Base-by-base conservation (phyloP, 2,888 invertebrate genomes). In the Lymantria monacha region DNA sequence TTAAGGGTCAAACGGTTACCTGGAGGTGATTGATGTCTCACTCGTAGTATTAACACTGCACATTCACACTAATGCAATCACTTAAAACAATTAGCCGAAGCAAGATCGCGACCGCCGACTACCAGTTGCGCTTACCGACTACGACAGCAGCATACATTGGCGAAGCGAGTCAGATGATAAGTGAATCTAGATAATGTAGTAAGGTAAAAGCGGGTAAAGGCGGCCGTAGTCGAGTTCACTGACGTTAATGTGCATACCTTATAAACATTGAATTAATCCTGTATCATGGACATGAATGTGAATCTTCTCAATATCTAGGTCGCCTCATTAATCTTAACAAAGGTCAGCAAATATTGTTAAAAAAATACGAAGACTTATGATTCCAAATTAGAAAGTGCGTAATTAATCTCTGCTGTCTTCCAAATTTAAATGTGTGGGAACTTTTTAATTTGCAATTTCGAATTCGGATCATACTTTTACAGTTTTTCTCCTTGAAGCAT, bases 171-270 rank as follows among this genome's bases (percentile, higher is more conserved):
- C 70, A 84, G 87, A 87, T 22, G 22, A 22, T 87, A 87, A 86
- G 72, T 81, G 77, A 82, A 79, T 84, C 87, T 71, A 88, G 87
- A 88, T 88, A 87, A 75, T 83, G 79, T 79, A 66, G 57, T 49
- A 75, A 81, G 80, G 81, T 82, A 85, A 84, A 83, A 85, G 82
- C 72, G 67, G 59, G 70, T 74, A 69, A 71, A 70, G 75, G 65
- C 57, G 63, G 47, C 70, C 57, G 59, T 71, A 74, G 78, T 80
- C 53, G 54, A 48, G 61, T 59, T 63, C 55, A 53, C 61, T 61
- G 66, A 66, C 71, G 70, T 62, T 69, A 64, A 74, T 69, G 48
- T 38, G n/a, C 15, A 12, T 64, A 71, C 52, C 61, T 58, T 55
- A 55, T 52, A 47, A 60, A 58, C 53, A 60, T 64, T 57, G 48